These are phyloP conservation scores for Agrilus biguttatus DNA, from an alignment of 2,888 invertebrate genomes.

Conservation along the genomic window DNA sequence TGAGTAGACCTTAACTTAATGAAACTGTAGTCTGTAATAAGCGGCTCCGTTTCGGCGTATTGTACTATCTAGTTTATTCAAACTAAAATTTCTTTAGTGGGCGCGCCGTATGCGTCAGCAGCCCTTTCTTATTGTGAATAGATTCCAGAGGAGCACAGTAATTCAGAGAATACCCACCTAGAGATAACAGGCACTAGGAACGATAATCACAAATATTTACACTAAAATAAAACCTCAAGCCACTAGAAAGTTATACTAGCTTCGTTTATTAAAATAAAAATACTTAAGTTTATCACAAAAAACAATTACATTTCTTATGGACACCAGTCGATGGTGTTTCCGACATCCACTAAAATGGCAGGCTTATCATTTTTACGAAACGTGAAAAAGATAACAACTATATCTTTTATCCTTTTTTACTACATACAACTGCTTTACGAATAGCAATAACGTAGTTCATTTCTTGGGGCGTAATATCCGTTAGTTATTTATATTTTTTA, in stretches of 20 bases:
- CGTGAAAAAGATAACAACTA: too few species aligned
- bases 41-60: background rate
- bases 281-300: constrained; percentile 22
- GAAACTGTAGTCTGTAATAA: background rate
- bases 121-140: constrained; percentile 10
- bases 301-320: constrained; percentile 18
- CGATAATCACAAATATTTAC: constrained; percentile 10
- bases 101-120: constrained; percentile 29
- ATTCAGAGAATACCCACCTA: constrained; percentile 12
- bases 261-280: constrained; percentile 18
- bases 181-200: constrained; percentile 13
- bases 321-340: constrained; percentile 17
- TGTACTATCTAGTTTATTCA: background rate
- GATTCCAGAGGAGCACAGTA: constrained; percentile 4
- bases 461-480: too few species aligned
- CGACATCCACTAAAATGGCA: too few species aligned
- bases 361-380: too few species aligned
- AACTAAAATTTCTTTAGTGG: constrained; percentile 15
- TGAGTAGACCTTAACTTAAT: background rate
- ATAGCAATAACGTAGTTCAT: too few species aligned
- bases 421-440: too few species aligned
- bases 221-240: constrained; percentile 8
- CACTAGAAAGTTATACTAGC: constrained; percentile 5
- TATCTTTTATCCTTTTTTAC: too few species aligned
- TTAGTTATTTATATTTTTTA: too few species aligned